Evolutionary conservation across 2,113 vertebrate species (phyloP).

Genomic region (Epinephelus lanceolatus): DNA sequence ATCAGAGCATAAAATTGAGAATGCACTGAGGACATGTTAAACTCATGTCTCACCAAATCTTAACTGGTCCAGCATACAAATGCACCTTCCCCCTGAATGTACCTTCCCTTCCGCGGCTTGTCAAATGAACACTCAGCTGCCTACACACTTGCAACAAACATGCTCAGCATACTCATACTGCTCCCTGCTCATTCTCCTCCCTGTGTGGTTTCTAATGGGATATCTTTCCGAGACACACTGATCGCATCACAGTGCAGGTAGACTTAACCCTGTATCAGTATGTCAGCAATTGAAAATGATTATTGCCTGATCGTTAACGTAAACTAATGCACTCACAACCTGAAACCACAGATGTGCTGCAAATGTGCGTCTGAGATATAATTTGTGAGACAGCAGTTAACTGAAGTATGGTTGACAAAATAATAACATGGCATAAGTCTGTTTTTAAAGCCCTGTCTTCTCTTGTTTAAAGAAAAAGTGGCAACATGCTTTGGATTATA

Average conservation of each 20-base stretch:
- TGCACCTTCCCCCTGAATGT: constrained; percentile 24
- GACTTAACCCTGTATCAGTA: constrained; percentile 31
- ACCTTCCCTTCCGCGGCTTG: constrained; percentile 31
- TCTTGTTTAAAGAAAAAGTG: neutral
- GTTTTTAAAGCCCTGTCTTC: neutral
- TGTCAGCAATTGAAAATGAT: constrained; percentile 41
- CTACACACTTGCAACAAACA: constrained; percentile 38
- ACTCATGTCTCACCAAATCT: constrained; percentile 66
- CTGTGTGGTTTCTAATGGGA: constrained; percentile 38
- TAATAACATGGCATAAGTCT: neutral
- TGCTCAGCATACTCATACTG: constrained; percentile 33
- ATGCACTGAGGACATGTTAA: constrained; percentile 61
- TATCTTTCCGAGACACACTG: constrained; percentile 24
- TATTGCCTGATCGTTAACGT: constrained; percentile 22
- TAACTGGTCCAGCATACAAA: constrained; percentile 55
- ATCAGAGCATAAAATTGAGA: constrained; percentile 56
- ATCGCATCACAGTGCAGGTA: constrained; percentile 50
- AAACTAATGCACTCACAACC: constrained; percentile 13
- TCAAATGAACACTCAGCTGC: constrained; percentile 53
- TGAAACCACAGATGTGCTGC: neutral
- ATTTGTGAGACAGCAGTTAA: neutral
- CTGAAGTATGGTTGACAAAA: neutral
- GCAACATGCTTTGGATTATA: neutral
- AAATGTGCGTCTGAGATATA: constrained; percentile 6
- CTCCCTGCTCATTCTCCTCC: constrained; percentile 8